Base-by-base conservation (phyloP, 1,140 invertebrate species). In the Matsumurasca onukii region DNA sequence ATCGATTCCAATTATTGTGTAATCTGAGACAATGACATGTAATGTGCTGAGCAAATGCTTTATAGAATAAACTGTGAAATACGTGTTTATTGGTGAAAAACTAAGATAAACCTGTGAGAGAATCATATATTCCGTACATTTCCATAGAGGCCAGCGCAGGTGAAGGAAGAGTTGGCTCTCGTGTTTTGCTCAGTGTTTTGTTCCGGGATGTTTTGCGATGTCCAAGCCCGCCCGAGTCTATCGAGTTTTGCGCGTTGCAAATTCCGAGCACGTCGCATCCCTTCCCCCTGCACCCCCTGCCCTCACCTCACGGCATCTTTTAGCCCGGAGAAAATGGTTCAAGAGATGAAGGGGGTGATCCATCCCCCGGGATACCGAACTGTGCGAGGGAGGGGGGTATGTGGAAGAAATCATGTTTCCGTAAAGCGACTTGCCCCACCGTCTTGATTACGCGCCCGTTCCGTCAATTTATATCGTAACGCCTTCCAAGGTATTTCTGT, bases 361-460 rank as follows among this genome's bases (percentile, higher is more conserved):
- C 27, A 31, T 59, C 25, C n/a, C 55, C 20, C 29, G 29, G 22
- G 55, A 25, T 17, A 25, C 17, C 55, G 22, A 27, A 24, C 22
- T 13, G 2, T 17, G 24, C 17, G 62, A 29, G 31, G 2, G 62
- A 20, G 61, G 29, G 17, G 62, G 62, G 31, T 20, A 25, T 25
- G 62, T 20, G 25, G 62, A 65, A 65, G 62, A 65, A 65, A 65
- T 65, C 62, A 65, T 65, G 62, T 65, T 65, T 65, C 62, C 31
- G 29, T 59, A 27, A 15, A 63, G 31, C 15, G 31, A 27, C 20
- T n/a, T 39, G 22, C 24, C 29, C 25, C 29, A 17, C 62, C 15
- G 15, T 29, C 55, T 59, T 65, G 62, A 65, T 65, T 65, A 59
- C 29, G 31, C 20, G 39, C 34, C 61, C 62, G 31, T 22, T 45